Percentiles rank a stretch among this genome's conserved stretches.
Evolutionary conservation across 2,888 invertebrate species (phyloP).

Genomic region (Mythimna vitellina): DNA sequence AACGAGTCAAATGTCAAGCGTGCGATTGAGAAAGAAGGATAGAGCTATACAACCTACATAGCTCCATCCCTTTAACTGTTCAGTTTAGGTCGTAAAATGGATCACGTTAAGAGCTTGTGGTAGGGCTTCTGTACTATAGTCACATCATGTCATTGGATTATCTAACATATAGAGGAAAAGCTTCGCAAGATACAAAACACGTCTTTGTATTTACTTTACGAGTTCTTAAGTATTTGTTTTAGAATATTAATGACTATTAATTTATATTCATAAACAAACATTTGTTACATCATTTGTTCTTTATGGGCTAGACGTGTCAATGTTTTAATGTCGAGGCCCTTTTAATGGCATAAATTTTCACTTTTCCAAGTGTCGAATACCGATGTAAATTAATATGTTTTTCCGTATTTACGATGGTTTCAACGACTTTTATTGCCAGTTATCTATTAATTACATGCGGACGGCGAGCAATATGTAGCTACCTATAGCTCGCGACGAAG

Average conservation of each 20-base stretch:
- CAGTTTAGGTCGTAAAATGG: too few relatives aligned
- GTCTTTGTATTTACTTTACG: constrained; percentile 36
- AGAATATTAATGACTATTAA: constrained; percentile 48
- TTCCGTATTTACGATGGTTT: constrained; percentile 4
- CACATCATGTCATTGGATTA: constrained; percentile 13
- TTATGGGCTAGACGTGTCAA: constrained; percentile 4
- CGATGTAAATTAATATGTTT: background rate
- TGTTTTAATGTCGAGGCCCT: constrained; percentile 10
- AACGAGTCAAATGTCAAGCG: too few relatives aligned
- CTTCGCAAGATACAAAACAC: constrained; percentile 33
- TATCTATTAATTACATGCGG: too few relatives aligned
- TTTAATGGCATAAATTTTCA: constrained; percentile 29
- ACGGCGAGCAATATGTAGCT: too few relatives aligned
- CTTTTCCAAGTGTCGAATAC: constrained; percentile 26
- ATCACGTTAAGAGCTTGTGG: too few relatives aligned
- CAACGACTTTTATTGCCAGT: background rate
- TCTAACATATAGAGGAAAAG: constrained; percentile 34
- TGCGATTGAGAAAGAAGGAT: too few relatives aligned
- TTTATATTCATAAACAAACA: constrained; percentile 51
- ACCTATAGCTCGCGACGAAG: too few relatives aligned
- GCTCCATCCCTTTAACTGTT: too few relatives aligned
- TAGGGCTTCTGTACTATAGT: background rate
- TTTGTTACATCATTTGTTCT: constrained; percentile 40
- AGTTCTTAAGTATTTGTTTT: constrained; percentile 35
- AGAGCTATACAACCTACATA: too few relatives aligned